These are phyloP conservation scores for Electrophaes corylata DNA, from an alignment of 2,888 invertebrate species.

Conservation along the genomic window DNA sequence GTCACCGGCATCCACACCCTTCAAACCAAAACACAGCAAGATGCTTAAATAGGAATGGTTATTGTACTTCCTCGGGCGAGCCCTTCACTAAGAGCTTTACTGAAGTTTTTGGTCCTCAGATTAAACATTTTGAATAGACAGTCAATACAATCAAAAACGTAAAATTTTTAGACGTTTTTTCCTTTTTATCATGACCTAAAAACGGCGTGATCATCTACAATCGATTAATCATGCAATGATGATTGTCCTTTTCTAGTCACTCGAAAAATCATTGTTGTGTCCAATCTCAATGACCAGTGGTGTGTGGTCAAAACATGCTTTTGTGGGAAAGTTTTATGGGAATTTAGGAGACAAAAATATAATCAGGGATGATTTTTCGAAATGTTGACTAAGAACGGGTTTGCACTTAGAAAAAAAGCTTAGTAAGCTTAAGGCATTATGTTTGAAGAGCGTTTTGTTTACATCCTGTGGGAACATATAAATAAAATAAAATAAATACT, in stretches of 20 bases:
- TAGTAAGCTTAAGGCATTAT: too few relatives aligned
- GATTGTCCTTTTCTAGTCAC: slow-evolving; percentile 49
- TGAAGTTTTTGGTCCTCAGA: too few relatives aligned
- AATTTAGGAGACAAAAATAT: slow-evolving; percentile 2
- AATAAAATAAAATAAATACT: too few relatives aligned
- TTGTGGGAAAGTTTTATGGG: slow-evolving; percentile 58
- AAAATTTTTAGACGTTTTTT: too few relatives aligned
- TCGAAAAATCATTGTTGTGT: slow-evolving; percentile 51
- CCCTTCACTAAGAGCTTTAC: too few relatives aligned
- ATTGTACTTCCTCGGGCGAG: too few relatives aligned
- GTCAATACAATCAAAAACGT: slow-evolving; percentile 5
- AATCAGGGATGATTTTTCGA: slow-evolving; percentile 11
- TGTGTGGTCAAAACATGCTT: slow-evolving; percentile 49
- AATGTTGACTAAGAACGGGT: slow-evolving; percentile 4
- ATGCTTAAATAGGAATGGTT: too few relatives aligned
- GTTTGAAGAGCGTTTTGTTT: too few relatives aligned
- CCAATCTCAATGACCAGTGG: slow-evolving; percentile 48
- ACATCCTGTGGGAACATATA: too few relatives aligned
- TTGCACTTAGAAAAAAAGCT: background rate
- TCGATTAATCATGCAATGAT: slow-evolving; percentile 59
- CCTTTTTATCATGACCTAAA: slow-evolving; percentile 28
- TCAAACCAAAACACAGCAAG: too few relatives aligned
- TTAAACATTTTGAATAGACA: background rate
- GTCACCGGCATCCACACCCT: too few relatives aligned
- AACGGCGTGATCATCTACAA: slow-evolving; percentile 45